phyloP scores from a whole-genome alignment of 2,888 invertebrate genomes.

The Elegia similella region DNA sequence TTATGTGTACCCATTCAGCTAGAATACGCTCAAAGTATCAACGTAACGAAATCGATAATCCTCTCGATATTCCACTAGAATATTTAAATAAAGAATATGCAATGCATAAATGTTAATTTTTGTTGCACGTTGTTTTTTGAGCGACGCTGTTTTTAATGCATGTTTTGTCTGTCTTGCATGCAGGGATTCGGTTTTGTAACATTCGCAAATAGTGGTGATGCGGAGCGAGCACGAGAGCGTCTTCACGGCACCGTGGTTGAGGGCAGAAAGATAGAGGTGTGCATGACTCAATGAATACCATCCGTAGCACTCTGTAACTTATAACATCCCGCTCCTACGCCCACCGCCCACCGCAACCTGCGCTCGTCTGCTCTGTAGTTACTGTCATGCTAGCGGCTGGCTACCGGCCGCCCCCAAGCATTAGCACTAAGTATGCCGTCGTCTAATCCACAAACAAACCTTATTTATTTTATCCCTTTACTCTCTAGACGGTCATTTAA shows the following conservation, averaged over 20 bases:
- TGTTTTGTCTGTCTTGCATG: slow-evolving; percentile 98
- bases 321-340: slow-evolving; percentile 83
- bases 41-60: slow-evolving; percentile 73
- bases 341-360: slow-evolving; percentile 78
- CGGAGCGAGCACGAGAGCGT: slow-evolving; percentile 99
- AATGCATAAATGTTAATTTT: slow-evolving; percentile 85
- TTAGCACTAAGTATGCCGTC: slow-evolving; percentile 74
- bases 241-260: slow-evolving; percentile 99
- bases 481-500: slow-evolving; percentile 87
- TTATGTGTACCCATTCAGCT: slow-evolving; percentile 80
- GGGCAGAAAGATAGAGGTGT: slow-evolving; percentile 99
- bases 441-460: slow-evolving; percentile 77
- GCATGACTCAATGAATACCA: slow-evolving; percentile 90
- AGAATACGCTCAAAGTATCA: slow-evolving; percentile 81
- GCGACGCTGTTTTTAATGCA: slow-evolving; percentile 93
- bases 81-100: slow-evolving; percentile 78
- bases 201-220: slow-evolving; percentile 99
- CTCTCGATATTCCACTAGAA: slow-evolving; percentile 76
- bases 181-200: slow-evolving; percentile 99
- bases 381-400: slow-evolving; percentile 71
- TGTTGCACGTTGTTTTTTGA: slow-evolving; percentile 90
- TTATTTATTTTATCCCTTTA: slow-evolving; percentile 83
- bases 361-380: slow-evolving; percentile 82
- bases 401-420: slow-evolving; percentile 38
- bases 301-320: slow-evolving; percentile 84